Conservation (phyloP, 2,113 vertebrate genomes). For the Uria aalge region DNA sequence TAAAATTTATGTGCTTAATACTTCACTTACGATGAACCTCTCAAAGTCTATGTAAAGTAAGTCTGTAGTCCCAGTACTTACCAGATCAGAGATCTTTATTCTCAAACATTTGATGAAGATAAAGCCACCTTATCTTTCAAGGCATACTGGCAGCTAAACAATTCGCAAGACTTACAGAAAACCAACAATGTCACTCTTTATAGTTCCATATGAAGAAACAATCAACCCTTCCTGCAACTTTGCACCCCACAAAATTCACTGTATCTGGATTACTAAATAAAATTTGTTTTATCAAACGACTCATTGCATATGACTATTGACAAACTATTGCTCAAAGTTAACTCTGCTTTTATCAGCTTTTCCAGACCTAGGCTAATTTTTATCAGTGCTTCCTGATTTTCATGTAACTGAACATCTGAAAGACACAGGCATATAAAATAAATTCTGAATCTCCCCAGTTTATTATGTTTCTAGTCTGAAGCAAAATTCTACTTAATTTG, state of each 20-base stretch:
- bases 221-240: not conserved
- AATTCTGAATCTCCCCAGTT: not conserved
- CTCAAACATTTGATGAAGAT: not conserved
- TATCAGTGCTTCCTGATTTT: not conserved
- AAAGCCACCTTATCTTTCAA: not conserved
- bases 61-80: not conserved
- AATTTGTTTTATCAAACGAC: not conserved
- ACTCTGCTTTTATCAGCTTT: not conserved
- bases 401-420: not conserved
- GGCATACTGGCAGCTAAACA: not conserved
- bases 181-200: not conserved
- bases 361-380: not conserved
- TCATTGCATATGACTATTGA: not conserved
- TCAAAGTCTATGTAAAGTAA: not conserved
- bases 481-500: not conserved
- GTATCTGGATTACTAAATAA: not conserved
- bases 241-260: not conserved
- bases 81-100: not conserved
- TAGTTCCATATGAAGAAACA: not conserved
- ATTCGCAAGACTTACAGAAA: not conserved
- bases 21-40: not conserved
- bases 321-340: not conserved
- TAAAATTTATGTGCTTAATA: not conserved
- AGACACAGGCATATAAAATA: not conserved
- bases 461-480: not conserved